Base-by-base conservation (phyloP, 1,140 invertebrate species). In the Aradophagus sp. region DNA sequence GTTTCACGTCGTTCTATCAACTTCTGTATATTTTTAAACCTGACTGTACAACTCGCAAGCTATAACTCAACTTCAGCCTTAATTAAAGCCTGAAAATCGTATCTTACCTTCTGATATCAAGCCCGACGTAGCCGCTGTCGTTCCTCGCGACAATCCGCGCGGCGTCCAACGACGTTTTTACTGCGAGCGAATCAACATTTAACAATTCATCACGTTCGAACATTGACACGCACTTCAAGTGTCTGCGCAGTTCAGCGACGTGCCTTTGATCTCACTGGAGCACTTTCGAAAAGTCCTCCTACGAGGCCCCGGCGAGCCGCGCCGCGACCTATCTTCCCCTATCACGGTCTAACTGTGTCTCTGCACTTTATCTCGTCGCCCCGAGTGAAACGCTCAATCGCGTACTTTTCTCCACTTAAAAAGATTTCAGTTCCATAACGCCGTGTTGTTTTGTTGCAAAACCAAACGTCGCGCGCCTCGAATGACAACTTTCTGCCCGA, bases 311-410 rank as follows among this genome's bases (percentile, higher is more conserved):
- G 44, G 29, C 15, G 36, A 48, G 56, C 41, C 56, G 34, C 56
- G 62, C 42, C 56, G 50, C 66, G 50, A 69, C 56, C 66, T 55
- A 61, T 69, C 47, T 61, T 23, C 55, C 55, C 55, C 65, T 61
- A 61, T 55, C 65, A 55, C 55, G 61, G 65, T 55, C 55, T 72
- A 65, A 72, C 61, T 45, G 48, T 61, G 48, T 65, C 55, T 42
- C 47, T 56, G 56, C 61, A 72, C 61, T 72, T 72, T 66, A 72
- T 65, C 55, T 66, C 45, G 59, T 53, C 68, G 68, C 68, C 68
- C 55, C 61, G 53, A 65, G 68, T 71, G 59, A 59, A 59, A 58
- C 14, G 44, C 52, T 52, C 44, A 19, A 29, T 23, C 52, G 23
- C 50, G 66, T 62, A 69, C 56, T 62, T 70, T 63, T 52, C 38